A percentile compares a stretch with the other conserved stretches of the same genome.
phyloP scores from a whole-genome alignment of 2,888 invertebrate species.

The Neoitamus cyanurus region DNA sequence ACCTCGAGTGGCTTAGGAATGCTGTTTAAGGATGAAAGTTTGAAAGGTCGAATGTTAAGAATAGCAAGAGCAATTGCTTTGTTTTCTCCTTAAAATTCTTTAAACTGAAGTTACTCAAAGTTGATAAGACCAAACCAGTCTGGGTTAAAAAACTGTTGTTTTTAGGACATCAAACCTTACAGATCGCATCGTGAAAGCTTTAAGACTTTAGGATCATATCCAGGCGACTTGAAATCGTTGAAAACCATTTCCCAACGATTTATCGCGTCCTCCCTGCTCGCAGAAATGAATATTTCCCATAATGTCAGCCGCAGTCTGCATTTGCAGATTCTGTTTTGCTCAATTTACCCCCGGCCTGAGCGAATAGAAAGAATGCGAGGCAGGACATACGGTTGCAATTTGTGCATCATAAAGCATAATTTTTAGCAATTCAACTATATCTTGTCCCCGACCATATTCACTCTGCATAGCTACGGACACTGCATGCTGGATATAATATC shows the following conservation, averaged over 20 bases:
- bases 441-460: constrained; percentile 4
- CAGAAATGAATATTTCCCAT: not conserved
- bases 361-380: not conserved
- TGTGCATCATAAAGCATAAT: constrained; percentile 43
- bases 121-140: not conserved
- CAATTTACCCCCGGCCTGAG: not conserved
- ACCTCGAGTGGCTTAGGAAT: no score
- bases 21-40: no score
- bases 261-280: not conserved
- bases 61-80: no score
- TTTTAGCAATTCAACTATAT: constrained; percentile 35
- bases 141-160: not conserved
- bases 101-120: not conserved
- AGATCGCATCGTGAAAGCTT: not conserved
- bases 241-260: not conserved
- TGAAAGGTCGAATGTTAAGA: no score
- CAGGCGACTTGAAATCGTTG: not conserved
- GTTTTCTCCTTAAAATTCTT: not conserved
- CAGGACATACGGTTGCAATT: constrained; percentile 11
- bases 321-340: constrained; percentile 8
- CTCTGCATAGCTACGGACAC: not conserved
- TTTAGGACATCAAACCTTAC: not conserved
- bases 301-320: not conserved
- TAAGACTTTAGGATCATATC: not conserved
- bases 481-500: constrained; percentile 26